Base-by-base conservation (phyloP, 2,888 invertebrate genomes). In the Acrobasis consociella region DNA sequence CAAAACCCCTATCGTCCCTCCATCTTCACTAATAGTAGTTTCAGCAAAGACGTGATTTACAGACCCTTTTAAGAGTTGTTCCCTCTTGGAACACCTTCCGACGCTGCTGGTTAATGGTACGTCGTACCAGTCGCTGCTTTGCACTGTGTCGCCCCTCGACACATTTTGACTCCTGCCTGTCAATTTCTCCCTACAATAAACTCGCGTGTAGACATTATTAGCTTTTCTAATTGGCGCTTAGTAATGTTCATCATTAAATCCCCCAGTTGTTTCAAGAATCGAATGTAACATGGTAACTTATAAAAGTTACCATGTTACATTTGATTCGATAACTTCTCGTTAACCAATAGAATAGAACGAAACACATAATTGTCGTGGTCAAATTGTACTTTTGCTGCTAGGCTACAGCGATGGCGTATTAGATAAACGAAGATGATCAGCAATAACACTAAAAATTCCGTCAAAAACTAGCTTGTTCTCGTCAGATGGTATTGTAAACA, bases 81-180 rank as follows among this genome's bases (percentile, higher is more conserved):
- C 73, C 66, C 64, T 62, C 62, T 65, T 67, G 62, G 69, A 70
- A 76, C 75, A 76, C 77, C 75, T 77, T 69, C 69, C 69, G 72
- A 71, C 69, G 67, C 72, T 75, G 71, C 72, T 67, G 71, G 62
- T 61, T 56, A 58, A 63, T 31, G 31, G 31, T 31, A 31, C 31
- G 31, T 31, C 67, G 89, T 90, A 70, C 87, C 91, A 77, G 86
- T 83, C 76, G 78, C 83, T 67, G 71, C 75, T 75, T 65, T 68
- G 83, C 73, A 86, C 90, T 67, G 65, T 76, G 73, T 75, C 81
- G 75, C 85, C 87, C 87, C 78, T 78, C 71, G 65, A 70, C 73
- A 76, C 68, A 71, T 76, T 78, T 74, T 42, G 64, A 67, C 71
- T 72, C 68, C 72, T 73, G 64, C 60, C 60, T 66, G 64, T 64